A percentile compares a stretch with the other conserved stretches of the same genome.
These are phyloP conservation scores for Diplodus puntazzo DNA, from an alignment of 2,797 vertebrate genomes.

Conservation along the genomic window DNA sequence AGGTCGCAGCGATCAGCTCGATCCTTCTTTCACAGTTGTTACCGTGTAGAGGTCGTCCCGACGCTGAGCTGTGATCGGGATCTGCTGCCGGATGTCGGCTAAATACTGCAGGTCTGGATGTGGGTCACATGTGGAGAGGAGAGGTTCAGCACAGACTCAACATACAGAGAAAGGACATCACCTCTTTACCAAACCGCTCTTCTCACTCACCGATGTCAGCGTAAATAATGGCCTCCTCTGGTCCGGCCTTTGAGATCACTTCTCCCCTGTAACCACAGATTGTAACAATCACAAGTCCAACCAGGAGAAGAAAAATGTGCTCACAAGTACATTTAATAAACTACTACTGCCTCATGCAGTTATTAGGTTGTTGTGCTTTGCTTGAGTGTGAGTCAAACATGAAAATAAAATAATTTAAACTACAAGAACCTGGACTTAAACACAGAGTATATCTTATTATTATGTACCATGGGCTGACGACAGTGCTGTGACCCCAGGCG, in stretches of 20 bases:
- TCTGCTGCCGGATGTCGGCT: constrained; percentile 92
- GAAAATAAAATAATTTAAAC: too few species aligned
- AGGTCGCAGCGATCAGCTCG: constrained; percentile 21
- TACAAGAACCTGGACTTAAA: too few species aligned
- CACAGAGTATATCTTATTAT: too few species aligned
- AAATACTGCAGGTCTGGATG: constrained; percentile 92
- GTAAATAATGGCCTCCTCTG: constrained; percentile 89
- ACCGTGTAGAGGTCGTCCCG: constrained; percentile 91
- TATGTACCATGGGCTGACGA: constrained; percentile 92
- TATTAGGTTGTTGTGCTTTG: too few species aligned
- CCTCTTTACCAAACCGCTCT: not conserved
- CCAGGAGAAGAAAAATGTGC: too few species aligned
- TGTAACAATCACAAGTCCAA: not conserved
- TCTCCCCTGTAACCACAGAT: constrained; percentile 89
- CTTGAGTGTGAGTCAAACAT: too few species aligned
- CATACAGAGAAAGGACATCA: not conserved
- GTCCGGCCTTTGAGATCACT: constrained; percentile 90
- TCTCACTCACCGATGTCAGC: constrained; percentile 92
- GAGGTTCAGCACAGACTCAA: not conserved
- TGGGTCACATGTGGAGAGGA: not conserved
- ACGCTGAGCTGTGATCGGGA: constrained; percentile 91
- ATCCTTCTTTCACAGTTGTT: constrained; percentile 65
- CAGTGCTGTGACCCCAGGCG: constrained; percentile 96
- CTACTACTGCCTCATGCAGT: too few species aligned
- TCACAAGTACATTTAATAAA: too few species aligned